Percentiles rank a stretch among this genome's conserved stretches.
Conservation (phyloP, 2,113 vertebrate species). For the Nibea coibor region DNA sequence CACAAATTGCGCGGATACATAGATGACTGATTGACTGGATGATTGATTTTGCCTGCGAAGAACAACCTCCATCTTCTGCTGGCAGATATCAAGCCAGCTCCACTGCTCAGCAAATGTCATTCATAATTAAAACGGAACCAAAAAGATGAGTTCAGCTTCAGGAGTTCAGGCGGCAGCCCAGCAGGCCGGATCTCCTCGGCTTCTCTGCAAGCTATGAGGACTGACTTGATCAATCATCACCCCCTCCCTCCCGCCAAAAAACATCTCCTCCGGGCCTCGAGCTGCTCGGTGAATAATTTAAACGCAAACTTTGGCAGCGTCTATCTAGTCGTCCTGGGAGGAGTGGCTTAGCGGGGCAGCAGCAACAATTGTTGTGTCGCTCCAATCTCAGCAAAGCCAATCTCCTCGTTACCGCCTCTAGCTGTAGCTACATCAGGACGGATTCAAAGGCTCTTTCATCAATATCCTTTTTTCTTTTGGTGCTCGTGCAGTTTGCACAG, state of each 20-base stretch:
- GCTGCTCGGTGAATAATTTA: conserved; percentile 54
- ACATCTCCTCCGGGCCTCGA: conserved; percentile 1
- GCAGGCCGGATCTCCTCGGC: conserved; percentile 33
- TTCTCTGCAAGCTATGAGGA: conserved; percentile 40
- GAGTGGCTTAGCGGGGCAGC: conserved; percentile 8
- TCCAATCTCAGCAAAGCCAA: conserved; percentile 3
- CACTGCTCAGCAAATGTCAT: conserved; percentile 65
- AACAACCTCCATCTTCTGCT: conserved; percentile 24
- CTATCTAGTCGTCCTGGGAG: conserved; percentile 2
- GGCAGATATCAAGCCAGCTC: conserved; percentile 52
- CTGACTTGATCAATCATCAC: conserved; percentile 54
- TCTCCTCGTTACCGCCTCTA: conserved; percentile 2
- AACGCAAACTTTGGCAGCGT: conserved; percentile 43
- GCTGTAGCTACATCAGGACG: neutral
- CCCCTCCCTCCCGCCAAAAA: neutral
- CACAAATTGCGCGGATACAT: neutral
- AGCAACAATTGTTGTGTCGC: conserved; percentile 6
- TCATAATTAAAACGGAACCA: conserved; percentile 64
- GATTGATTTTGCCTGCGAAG: conserved; percentile 46
- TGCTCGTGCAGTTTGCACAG: neutral
- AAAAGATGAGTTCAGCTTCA: conserved; percentile 54
- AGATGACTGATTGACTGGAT: conserved; percentile 51
- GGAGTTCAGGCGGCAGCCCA: conserved; percentile 38
- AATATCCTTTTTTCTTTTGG: neutral
- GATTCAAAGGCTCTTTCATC: conserved; percentile 4